A percentile compares a stretch with the other conserved stretches of the same genome.
phyloP scores from a whole-genome alignment of 2,797 vertebrate species.

The Hyperoplus immaculatus region DNA sequence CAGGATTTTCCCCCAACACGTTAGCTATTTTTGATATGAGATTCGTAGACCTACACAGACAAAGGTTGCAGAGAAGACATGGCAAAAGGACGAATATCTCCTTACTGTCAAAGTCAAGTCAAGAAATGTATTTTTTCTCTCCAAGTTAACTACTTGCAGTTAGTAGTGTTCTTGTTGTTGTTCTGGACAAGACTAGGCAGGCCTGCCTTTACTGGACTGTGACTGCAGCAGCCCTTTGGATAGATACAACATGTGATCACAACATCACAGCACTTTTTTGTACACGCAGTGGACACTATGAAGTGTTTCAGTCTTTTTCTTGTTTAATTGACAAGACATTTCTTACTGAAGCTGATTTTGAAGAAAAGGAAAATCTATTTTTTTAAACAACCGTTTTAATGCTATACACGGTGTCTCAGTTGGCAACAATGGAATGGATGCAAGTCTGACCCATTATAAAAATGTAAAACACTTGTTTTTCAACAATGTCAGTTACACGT shows the following conservation, averaged over 20 bases:
- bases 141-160: not conserved
- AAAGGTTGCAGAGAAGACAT: slow-evolving; percentile 4
- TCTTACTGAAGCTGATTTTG: not conserved
- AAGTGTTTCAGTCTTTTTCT: not conserved
- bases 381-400: no score
- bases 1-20: slow-evolving; percentile 47
- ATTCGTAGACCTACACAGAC: slow-evolving; percentile 21
- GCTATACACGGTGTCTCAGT: no score
- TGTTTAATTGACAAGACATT: slow-evolving; percentile 14
- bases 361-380: no score
- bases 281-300: not conserved
- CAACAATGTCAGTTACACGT: slow-evolving; percentile 15
- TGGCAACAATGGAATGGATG: no score
- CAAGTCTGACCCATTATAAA: not conserved
- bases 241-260: slow-evolving; percentile 5
- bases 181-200: slow-evolving; percentile 20
- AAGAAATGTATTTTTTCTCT: not conserved
- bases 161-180: not conserved
- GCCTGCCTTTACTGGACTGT: slow-evolving; percentile 22
- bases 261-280: not conserved
- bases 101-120: not conserved
- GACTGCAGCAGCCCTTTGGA: not conserved
- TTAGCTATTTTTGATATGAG: slow-evolving; percentile 47
- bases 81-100: slow-evolving; percentile 7
- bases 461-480: slow-evolving; percentile 2